Conservation (phyloP, 2,113 vertebrate species). For the Rhea pennata region DNA sequence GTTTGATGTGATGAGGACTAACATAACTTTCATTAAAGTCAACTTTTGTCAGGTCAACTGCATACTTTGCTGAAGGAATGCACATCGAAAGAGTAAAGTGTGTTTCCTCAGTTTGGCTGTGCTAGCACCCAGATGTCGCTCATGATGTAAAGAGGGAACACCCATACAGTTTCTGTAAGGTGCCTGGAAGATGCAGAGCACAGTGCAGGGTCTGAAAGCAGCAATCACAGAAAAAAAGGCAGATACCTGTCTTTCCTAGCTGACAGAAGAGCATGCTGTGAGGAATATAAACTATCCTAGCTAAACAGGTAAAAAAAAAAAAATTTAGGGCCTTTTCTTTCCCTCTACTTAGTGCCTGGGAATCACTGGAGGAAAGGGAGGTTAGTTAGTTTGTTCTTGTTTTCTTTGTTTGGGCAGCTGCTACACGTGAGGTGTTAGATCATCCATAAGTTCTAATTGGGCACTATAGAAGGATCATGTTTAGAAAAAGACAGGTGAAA, state of each 20-base stretch:
- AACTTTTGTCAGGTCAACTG: accelerated
- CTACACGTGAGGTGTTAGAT: background rate
- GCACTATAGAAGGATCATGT: background rate
- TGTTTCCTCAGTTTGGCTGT: background rate
- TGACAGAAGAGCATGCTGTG: background rate
- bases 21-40: background rate
- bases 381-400: background rate
- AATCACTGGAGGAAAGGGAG: background rate
- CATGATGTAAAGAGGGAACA: no score
- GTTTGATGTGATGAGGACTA: background rate
- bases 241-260: background rate
- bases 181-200: background rate
- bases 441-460: background rate
- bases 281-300: background rate
- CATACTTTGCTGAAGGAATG: background rate
- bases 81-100: accelerated
- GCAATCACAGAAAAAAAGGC: background rate
- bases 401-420: background rate
- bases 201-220: background rate
- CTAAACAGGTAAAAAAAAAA: background rate
- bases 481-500: background rate
- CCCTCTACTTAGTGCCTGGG: background rate
- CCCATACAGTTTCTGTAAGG: background rate
- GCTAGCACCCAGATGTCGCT: no score
- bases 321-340: background rate